These are phyloP conservation scores for Synergus gifuensis DNA, from an alignment of 2,888 invertebrate genomes.

Conservation along the genomic window DNA sequence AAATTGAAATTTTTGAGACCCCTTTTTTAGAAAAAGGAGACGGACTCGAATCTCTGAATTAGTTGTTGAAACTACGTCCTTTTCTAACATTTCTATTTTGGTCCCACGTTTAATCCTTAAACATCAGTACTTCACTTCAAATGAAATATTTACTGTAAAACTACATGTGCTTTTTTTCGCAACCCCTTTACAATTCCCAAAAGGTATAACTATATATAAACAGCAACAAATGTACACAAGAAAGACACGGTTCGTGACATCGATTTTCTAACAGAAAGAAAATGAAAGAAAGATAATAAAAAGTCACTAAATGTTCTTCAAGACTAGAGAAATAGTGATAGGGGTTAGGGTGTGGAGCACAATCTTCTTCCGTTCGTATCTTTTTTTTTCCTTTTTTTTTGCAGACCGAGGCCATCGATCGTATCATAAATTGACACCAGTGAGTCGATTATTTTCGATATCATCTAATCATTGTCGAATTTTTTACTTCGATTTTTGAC, in stretches of 20 bases:
- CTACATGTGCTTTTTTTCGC: not conserved
- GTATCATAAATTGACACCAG: not conserved
- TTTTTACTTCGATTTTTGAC: too few species aligned
- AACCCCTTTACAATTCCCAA: not conserved
- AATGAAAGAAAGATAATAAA: not conserved
- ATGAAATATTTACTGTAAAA: constrained; percentile 18
- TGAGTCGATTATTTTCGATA: not conserved
- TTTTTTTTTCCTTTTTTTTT: not conserved
- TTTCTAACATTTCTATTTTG: too few species aligned
- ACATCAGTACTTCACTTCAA: not conserved
- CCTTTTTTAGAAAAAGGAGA: too few species aligned
- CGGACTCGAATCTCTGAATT: too few species aligned
- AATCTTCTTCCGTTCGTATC: not conserved
- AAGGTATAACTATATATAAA: not conserved
- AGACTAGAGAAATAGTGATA: not conserved
- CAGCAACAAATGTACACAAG: constrained; percentile 7
- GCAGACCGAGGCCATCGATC: not conserved
- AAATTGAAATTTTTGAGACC: too few species aligned
- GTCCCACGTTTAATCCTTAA: too few species aligned
- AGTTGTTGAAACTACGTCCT: too few species aligned
- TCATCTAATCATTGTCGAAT: not conserved
- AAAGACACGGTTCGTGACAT: not conserved
- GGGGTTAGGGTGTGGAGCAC: not conserved
- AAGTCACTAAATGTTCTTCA: not conserved
- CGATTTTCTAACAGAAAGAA: constrained; percentile 1